phyloP scores from a whole-genome alignment of 2,888 invertebrate genomes.

The Drosophila pseudotakahashii region DNA sequence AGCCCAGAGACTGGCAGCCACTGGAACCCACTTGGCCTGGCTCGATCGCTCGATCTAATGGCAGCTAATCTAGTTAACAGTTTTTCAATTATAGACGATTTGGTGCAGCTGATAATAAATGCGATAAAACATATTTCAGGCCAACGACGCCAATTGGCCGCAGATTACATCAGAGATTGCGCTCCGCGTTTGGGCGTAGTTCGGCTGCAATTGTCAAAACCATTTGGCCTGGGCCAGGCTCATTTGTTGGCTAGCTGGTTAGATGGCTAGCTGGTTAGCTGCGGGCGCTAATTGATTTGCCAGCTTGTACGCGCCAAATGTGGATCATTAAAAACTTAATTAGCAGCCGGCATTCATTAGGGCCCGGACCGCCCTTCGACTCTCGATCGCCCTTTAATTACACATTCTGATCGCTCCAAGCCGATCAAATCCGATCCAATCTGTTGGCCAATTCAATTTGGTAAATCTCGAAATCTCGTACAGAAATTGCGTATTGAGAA shows the following conservation, averaged over 20 bases:
- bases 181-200: constrained; percentile 61
- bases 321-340: constrained; percentile 60
- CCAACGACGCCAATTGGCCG: constrained; percentile 53
- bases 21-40: constrained; percentile 17
- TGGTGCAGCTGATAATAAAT: constrained; percentile 76
- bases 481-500: constrained; percentile 70
- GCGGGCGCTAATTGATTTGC: constrained; percentile 74
- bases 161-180: constrained; percentile 65
- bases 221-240: constrained; percentile 55
- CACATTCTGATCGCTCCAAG: constrained; percentile 16
- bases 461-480: constrained; percentile 41
- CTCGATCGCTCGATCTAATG: constrained; percentile 67
- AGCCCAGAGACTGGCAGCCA: constrained; percentile 2
- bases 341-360: constrained; percentile 51
- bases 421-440: constrained; percentile 3
- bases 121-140: constrained; percentile 75
- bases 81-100: constrained; percentile 79
- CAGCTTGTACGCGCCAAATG: constrained; percentile 33
- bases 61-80: constrained; percentile 78
- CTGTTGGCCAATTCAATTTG: constrained; percentile 41
- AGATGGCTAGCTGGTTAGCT: constrained; percentile 43
- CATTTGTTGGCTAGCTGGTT: constrained; percentile 24
- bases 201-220: constrained; percentile 77
- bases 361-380: constrained; percentile 60
- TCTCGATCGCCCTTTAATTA: constrained; percentile 51